Base-by-base conservation (phyloP, 2,888 invertebrate genomes). In the Ectemnius cavifrons region DNA sequence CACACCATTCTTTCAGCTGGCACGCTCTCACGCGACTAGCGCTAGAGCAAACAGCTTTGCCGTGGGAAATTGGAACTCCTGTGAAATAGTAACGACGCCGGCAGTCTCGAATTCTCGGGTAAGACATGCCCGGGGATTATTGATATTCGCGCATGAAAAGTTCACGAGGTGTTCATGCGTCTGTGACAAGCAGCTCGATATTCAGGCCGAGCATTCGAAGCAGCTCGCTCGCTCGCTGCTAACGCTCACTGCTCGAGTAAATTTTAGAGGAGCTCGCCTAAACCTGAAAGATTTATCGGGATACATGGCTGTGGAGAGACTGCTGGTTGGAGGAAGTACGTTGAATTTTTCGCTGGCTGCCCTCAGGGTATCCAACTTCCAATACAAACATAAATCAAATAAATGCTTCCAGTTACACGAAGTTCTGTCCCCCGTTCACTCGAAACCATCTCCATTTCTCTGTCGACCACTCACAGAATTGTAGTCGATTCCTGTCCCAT, bases 211-310 rank as follows among this genome's bases (percentile, higher is more conserved):
- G 58, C 62, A 46, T 20, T 61, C 52, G 69, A 67, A 64, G 71
- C 47, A 47, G 59, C 45, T 23, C 47, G 37, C 37, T 52, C 20
- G 20, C 20, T 23, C 23, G 23, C 23, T 23, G 37, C 5, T 28
- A 14, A 52, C 77, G 65, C 60, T 13, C 56, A 63, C n/a, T 45
- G 66, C 14, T 45, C 23, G 67, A 73, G 71, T 80, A 77, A 81
- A 81, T 80, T 80, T 78, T 78, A 37, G 47, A 71, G 37, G 65
- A 60, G 66, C 56, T 59, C 58, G 47, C 27, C 37, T 14, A 16
- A 49, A 65, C 28, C 37, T 78, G 68, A 76, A 81, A 80, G 71
- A 81, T 80, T 79, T 71, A 80, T 77, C 61, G n/a, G 56, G 47
- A 57, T 69, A 64, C 59, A 62, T 28, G 23, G 49, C 37, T 37